Evolutionary conservation across 2,797 vertebrate species (phyloP), one percentile per base, ranked within the genome.

Genomic region (Lacerta agilis): DNA sequence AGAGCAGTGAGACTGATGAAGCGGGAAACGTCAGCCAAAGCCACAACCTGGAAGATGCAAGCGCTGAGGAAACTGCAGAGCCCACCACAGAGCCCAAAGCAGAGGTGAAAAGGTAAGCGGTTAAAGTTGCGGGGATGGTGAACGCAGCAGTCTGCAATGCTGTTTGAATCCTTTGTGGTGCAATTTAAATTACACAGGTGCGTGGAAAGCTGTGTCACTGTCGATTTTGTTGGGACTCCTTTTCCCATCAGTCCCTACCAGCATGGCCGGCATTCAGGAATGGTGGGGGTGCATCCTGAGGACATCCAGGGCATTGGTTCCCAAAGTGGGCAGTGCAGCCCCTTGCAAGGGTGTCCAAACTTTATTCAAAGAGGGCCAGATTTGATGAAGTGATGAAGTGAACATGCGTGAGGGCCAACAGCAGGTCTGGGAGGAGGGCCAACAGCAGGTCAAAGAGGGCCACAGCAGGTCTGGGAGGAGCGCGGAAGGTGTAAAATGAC

Each of bases 81-180:
- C 86, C 86, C 71, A 85, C 49, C n/a, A 87, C 82, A 29, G 95
- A 95, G 82, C 64, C 38, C 67, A 92, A 91, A 94, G 88, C 5
- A 55, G 95, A 96, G 89, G 83, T 1, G 10, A 96, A 96, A 94
- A 96, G 94, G 97, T 97, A 89, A 92, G 87, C 1, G 3, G 1
- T 10, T 61, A 20, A 29, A 23, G 86, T 38, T 66, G 43, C 0
- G 49, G 33, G 55, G 38, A 25, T 13, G 69, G 66, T 1, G 25
- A 73, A 0, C 33, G 7, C 23, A 86, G 45, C 4, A 71, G 1
- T 29, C 11, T 66, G 18, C 49, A 17, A 9, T 29, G 23, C 41
- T 8, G 25, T 41, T 79, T 72, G 58, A 58, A n/a, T 29, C 3
- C 38, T 77, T 76, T 41, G 13, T 20, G 13, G 11, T 72, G n/a